Conservation (phyloP, 2,113 vertebrate genomes). For the Antigone vipio region DNA sequence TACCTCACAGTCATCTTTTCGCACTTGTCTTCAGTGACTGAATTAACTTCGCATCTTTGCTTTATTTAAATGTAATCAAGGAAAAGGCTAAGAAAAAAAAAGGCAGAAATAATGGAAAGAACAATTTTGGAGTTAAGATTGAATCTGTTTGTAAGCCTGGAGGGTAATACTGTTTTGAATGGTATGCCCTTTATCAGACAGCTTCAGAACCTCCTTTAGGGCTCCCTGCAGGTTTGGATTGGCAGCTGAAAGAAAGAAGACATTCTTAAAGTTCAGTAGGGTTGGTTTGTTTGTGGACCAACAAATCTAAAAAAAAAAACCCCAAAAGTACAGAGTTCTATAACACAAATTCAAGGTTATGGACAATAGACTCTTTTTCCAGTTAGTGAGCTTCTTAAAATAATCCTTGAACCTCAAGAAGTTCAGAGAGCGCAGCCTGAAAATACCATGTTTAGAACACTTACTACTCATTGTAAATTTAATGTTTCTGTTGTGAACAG, state of each 20-base stretch:
- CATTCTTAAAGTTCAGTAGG: not conserved
- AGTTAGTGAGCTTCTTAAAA: not conserved
- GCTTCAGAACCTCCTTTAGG: not conserved
- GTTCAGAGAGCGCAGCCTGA: not conserved
- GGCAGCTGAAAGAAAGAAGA: not conserved
- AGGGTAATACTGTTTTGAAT: not conserved
- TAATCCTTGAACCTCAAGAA: not conserved
- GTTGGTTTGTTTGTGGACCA: not conserved
- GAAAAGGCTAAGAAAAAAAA: not conserved
- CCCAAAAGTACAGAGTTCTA: not conserved
- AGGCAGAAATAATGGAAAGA: not conserved
- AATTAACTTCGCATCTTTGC: not conserved
- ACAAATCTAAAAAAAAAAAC: not conserved
- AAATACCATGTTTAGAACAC: not conserved
- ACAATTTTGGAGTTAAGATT: not conserved
- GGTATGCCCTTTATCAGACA: not conserved
- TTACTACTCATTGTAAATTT: not conserved
- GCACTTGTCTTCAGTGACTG: not conserved
- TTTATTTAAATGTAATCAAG: not conserved
- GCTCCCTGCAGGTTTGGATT: not conserved
- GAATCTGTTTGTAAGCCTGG: not conserved
- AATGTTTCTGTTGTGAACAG: not conserved
- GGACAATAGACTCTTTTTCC: not conserved
- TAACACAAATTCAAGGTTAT: not conserved
- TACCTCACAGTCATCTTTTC: not conserved